Evolutionary conservation across 2,797 vertebrate species (phyloP), one percentile per base, ranked within the genome.

Genomic region (Uromys caudimaculatus): DNA sequence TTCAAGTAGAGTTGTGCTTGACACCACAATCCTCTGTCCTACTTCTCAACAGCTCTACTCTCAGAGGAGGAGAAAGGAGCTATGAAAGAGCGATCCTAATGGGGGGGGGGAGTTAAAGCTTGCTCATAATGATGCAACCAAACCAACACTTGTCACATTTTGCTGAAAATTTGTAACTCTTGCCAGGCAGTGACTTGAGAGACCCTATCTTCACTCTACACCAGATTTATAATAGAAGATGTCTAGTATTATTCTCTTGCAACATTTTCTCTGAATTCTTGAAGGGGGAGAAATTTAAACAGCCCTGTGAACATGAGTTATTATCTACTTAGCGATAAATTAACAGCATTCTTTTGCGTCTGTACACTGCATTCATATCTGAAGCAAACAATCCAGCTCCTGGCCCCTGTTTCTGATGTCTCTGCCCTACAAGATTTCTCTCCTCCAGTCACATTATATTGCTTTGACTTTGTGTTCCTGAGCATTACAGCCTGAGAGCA

Each of bases 301-400:
- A 92, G 94, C 89, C 24, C 88, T n/a, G 62, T 38, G 87, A 87
- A 89, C 94, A 84, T 93, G 76, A 91, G 32, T 91, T 96, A 35
- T 35, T 88, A 69, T 97, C 92, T 29, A 17, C 91, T 97, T 96
- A 82, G 62, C 89, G 97, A 93, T 78, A 94, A 94, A 94, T 94
- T 81, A 96, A 47, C 47, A 76, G 78, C 89, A 90, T 94, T 78
- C 90, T 47, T 93, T 84, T 21, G 44, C 41, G 50, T 82, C 89
- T 97, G 83, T 81, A 58, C 27, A 4, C 23, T 50, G 64, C 93
- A 91, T 27, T 81, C 1, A 0, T 23, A 84, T 91, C 77, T 84
- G 47, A 92, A 75, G 62, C 75, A 93, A 75, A 95, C 62, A 97
- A 95, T 16, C 92, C 47, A 88, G 82, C 58, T 93, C 77, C 91